Conservation (phyloP, 2,888 invertebrate genomes). For the Thecophora atra region DNA sequence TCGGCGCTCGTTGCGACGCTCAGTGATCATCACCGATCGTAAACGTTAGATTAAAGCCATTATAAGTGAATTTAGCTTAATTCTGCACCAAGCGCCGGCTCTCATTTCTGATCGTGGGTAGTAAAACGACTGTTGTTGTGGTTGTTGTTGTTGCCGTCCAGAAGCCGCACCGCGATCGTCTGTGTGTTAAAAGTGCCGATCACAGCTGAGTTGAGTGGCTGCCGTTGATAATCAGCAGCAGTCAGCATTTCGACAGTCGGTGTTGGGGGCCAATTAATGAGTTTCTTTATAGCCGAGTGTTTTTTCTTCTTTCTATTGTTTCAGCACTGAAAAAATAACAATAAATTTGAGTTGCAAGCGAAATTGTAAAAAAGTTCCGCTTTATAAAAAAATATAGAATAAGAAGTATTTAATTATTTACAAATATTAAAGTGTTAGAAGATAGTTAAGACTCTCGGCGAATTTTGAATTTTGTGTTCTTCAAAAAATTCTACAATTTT, state of each 20-base stretch:
- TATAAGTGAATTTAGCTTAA: constrained; percentile 39
- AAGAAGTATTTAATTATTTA: too few relatives aligned
- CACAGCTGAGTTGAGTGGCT: constrained; percentile 7
- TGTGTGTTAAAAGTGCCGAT: constrained; percentile 4
- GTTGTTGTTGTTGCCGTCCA: constrained; percentile 14
- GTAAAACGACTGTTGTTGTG: background rate
- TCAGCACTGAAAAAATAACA: constrained; percentile 2
- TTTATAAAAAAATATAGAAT: too few relatives aligned
- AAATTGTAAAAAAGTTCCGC: too few relatives aligned
- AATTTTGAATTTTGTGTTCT: too few relatives aligned
- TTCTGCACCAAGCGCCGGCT: constrained; percentile 38
- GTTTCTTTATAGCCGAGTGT: background rate
- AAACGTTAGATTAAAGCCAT: constrained; percentile 40
- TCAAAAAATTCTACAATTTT: too few relatives aligned
- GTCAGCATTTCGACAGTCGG: constrained; percentile 14
- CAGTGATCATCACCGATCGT: constrained; percentile 17
- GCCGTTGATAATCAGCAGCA: constrained; percentile 17
- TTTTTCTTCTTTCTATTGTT: background rate
- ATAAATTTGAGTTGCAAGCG: too few relatives aligned
- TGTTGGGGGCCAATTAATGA: constrained; percentile 14
- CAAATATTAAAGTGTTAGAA: too few relatives aligned
- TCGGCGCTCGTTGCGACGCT: background rate
- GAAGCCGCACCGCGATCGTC: constrained; percentile 22
- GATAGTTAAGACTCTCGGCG: too few relatives aligned
- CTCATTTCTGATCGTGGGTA: background rate